phyloP scores from a whole-genome alignment of 2,888 invertebrate species.

The Drosophila paranaensis region DNA sequence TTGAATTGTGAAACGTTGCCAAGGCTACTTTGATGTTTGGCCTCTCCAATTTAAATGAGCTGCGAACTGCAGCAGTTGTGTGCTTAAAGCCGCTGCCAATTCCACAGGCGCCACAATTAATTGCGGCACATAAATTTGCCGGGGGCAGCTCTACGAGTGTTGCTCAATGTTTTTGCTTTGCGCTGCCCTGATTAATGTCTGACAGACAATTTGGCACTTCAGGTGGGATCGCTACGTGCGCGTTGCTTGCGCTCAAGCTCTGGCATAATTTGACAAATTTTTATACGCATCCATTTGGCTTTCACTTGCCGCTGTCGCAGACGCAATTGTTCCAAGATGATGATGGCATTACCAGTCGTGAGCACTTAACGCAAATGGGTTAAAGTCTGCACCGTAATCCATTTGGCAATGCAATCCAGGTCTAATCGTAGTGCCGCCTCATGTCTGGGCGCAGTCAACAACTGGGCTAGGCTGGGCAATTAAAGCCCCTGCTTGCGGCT shows the following conservation, averaged over 20 bases:
- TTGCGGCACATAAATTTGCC: constrained; percentile 60
- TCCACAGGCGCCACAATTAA: constrained; percentile 52
- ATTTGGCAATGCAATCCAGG: constrained; percentile 40
- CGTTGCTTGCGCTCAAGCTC: constrained; percentile 20
- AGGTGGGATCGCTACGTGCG: constrained; percentile 17
- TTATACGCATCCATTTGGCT: constrained; percentile 47
- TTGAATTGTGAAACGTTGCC: constrained; percentile 23
- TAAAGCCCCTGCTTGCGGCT: constrained; percentile 51
- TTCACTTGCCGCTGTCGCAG: constrained; percentile 12
- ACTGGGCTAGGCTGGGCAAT: constrained; percentile 52
- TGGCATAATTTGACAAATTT: constrained; percentile 66
- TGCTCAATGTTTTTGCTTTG: constrained; percentile 30
- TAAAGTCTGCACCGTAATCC: constrained; percentile 37
- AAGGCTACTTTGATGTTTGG: constrained; percentile 47
- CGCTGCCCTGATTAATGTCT: constrained; percentile 62
- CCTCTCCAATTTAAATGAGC: constrained; percentile 68
- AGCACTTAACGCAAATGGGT: constrained; percentile 57
- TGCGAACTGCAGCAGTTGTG: constrained; percentile 55
- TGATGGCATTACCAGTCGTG: constrained; percentile 27
- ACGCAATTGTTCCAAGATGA: constrained; percentile 28
- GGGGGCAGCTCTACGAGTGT: constrained; percentile 22
- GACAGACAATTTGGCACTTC: constrained; percentile 58
- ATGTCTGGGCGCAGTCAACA: constrained; percentile 29
- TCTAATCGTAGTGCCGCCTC: constrained; percentile 17
- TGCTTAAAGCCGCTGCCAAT: constrained; percentile 50